Evolutionary conservation across 2,113 vertebrate genomes (phyloP).

Genomic region (Thalassarche chlororhynchos): DNA sequence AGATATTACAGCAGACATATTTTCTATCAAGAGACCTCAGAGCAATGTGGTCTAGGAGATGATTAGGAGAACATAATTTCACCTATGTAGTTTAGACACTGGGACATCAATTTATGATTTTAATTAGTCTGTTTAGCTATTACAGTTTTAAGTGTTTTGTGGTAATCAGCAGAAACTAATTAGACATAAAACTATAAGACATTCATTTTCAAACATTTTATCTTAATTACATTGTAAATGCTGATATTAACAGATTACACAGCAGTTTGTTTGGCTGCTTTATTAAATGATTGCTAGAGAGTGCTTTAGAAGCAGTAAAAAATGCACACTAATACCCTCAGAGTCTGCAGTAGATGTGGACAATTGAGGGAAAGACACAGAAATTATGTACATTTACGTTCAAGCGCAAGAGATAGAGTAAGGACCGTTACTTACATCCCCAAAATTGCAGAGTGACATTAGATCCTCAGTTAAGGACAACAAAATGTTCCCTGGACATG

Average conservation of each 20-base stretch:
- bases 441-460: not conserved
- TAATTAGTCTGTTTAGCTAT: slow-evolving; percentile 67
- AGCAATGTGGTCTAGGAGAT: not conserved
- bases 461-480: not conserved
- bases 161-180: slow-evolving; percentile 60
- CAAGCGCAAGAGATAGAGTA: not conserved
- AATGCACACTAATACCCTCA: slow-evolving; percentile 11
- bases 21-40: not conserved
- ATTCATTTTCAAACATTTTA: slow-evolving; percentile 61
- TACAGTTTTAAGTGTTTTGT: slow-evolving; percentile 48
- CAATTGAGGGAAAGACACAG: not conserved
- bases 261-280: slow-evolving; percentile 47
- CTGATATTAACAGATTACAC: slow-evolving; percentile 65
- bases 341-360: not conserved
- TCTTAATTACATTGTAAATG: slow-evolving; percentile 67
- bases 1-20: not conserved
- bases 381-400: not conserved
- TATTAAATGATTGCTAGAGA: slow-evolving; percentile 54
- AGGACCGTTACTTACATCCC: not conserved
- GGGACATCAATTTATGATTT: slow-evolving; percentile 19
- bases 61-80: slow-evolving; percentile 7
- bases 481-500: not conserved
- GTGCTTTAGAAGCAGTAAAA: slow-evolving; percentile 12
- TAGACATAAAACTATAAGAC: slow-evolving; percentile 56
- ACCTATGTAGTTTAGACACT: not conserved